Base-by-base conservation (phyloP, 2,797 vertebrate genomes). In the Chiroxiphia lanceolata region DNA sequence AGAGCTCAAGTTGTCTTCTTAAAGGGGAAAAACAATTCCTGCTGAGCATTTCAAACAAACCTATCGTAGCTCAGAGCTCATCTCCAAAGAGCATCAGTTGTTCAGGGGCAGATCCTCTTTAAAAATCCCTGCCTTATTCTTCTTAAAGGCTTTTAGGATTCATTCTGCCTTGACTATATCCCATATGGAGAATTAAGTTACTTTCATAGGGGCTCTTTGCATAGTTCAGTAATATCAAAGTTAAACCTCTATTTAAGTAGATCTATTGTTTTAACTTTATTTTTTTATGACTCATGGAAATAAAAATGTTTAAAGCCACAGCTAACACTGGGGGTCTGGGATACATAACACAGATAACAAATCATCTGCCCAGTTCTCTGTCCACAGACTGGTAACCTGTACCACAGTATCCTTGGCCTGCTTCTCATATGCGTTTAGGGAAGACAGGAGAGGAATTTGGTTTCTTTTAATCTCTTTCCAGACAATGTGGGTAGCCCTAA, bases 301-400 rank as follows among this genome's bases (percentile, higher is more conserved):
- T 26, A 6, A 88, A 68, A 40, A 19, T 18, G 3, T n/a, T 53
- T 69, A 47, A 63, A 87, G 21, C 17, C 27, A 11, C 23, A 72
- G 34, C n/a, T 22, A 60, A 20, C 29, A 15, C 12, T 36, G 16
- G 10, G 22, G 5, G 36, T 53, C 57, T 47, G 48, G 51, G 51
- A 18, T 3, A 6, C 18, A 5, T 3, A 64, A 8, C 7, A 34
- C 5, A 83, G 38, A 45, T 6, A 40, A 71, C 8, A 7, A 47
- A 6, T 14, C 40, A 10, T 27, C 27, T 13, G 4, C 38, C 15
- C 47, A 50, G 1, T 38, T 72, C 45, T 64, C 45, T 36, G 23
- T 13, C 47, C 20, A 20, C 13, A 38, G 51, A 4, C 31, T 9
- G 26, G 11, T 26, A n/a, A 70, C 0, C 0, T 1, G 11, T 13